A percentile compares a stretch with the other conserved stretches of the same genome.
These are phyloP conservation scores for Stegostoma tigrinum DNA, from an alignment of 2,113 vertebrate genomes.

Conservation along the genomic window DNA sequence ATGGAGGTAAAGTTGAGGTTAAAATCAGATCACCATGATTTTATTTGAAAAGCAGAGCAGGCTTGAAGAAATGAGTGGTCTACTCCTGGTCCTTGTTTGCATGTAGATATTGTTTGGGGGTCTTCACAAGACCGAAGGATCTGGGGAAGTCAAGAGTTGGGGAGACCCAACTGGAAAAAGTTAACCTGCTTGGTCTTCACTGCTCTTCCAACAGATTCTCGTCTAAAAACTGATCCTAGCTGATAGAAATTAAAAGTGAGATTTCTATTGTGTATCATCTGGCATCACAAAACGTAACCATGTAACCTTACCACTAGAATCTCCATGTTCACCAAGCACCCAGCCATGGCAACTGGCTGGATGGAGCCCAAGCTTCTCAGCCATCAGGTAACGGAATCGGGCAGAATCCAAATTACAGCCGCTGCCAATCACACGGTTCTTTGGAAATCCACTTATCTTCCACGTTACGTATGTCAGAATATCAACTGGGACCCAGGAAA, in stretches of 20 bases:
- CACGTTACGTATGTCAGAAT: conserved; percentile 93
- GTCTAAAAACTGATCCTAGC: not conserved
- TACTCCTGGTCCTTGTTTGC: no score
- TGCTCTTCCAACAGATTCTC: not conserved
- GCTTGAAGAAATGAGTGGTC: no score
- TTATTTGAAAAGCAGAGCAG: no score
- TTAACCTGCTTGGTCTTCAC: not conserved
- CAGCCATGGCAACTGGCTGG: conserved; percentile 89
- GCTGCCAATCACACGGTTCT: conserved; percentile 88
- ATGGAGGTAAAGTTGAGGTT: no score
- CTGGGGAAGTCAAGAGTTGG: not conserved
- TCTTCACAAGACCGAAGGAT: not conserved
- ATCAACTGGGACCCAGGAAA: conserved; percentile 65
- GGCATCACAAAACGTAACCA: not conserved
- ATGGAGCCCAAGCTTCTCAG: conserved; percentile 81
- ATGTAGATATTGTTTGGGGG: not conserved
- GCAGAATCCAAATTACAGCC: conserved; percentile 95
- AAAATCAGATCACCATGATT: no score
- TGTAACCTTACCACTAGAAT: conserved; percentile 79
- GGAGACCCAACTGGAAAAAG: not conserved
- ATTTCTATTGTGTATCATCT: not conserved
- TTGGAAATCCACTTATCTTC: conserved; percentile 95
- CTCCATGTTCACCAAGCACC: conserved; percentile 90
- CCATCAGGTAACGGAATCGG: conserved; percentile 85
- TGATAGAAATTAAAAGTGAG: not conserved